These are phyloP conservation scores for Struthidea cinerea DNA, from an alignment of 2,113 vertebrate genomes.

Conservation along the genomic window DNA sequence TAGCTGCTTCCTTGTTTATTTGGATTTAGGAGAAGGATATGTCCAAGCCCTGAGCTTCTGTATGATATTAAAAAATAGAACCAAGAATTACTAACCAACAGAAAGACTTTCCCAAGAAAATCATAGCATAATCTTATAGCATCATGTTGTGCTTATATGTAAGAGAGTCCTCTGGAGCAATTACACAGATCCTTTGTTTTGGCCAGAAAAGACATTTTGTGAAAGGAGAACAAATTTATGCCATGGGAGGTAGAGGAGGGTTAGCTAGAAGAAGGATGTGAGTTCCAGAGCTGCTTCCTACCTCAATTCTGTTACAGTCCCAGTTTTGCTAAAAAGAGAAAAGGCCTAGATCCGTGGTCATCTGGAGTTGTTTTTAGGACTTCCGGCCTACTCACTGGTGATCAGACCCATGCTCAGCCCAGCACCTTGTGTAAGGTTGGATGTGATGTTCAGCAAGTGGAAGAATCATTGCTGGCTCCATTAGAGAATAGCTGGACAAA, in stretches of 20 bases:
- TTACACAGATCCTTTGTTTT: background rate
- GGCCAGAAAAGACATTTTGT: background rate
- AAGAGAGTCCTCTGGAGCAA: background rate
- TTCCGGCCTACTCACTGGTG: background rate
- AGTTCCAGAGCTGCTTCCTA: background rate
- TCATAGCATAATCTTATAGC: background rate
- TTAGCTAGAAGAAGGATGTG: background rate
- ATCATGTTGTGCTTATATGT: background rate
- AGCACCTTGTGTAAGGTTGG: background rate
- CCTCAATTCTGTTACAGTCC: background rate
- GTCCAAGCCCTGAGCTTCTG: background rate
- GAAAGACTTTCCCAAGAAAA: background rate
- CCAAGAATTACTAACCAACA: background rate
- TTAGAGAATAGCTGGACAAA: conserved; percentile 28
- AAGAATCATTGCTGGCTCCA: background rate
- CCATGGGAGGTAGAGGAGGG: background rate
- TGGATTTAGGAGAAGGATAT: background rate
- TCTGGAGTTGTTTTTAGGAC: background rate
- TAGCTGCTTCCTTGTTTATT: background rate
- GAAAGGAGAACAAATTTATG: background rate
- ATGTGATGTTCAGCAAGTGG: conserved; percentile 3
- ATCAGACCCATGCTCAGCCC: background rate
- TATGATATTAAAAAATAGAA: background rate
- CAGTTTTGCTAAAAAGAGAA: background rate
- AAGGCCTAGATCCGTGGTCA: background rate